Evolutionary conservation across 2,888 invertebrate genomes (phyloP), one percentile per base, ranked within the genome.

Genomic region (Drosophila glabriapex): DNA sequence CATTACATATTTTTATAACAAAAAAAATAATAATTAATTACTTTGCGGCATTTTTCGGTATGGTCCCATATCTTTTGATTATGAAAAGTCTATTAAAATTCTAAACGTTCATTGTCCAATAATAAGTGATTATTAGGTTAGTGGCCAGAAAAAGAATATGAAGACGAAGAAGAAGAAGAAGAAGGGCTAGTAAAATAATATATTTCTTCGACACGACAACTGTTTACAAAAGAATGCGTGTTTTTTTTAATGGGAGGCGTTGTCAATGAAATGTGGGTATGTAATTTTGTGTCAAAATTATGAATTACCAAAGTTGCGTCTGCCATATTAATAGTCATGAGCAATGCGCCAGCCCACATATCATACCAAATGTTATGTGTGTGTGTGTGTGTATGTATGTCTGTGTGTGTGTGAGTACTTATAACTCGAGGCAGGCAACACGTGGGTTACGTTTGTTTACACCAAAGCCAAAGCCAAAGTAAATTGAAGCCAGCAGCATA

Each of bases 321-420:
- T 72, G 69, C 52, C 68, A 72, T 89, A 75, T 68, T 80, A 80
- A 83, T 84, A 80, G 58, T 53, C 39, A 80, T 84, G 83, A 89
- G 68, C 54, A 49, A 61, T 59, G 50, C 58, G 37, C 31, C 58
- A 54, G 7, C 31, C 59, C 53, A 72, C 66, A 55, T 62, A 65
- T 68, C 61, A 59, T 12, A 22, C 29, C 43, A 66, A 59, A 29
- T 3, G 29, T 4, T 60, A 10, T 62, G 39, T 56, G 46, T 39
- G 22, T 35, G 28, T 28, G 16, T 10, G 7, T 52, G 22, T 52
- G 46, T 39, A 19, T 35, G 28, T 28, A 12, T 10, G 7, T 52
- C 19, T 52, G 52, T 33, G 39, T 35, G 14, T 43, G 28, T 41
- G 56, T 31, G 35, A 28, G 56, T 58, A 52, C n/a, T 56, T n/a